phyloP scores from a whole-genome alignment of 23 tunicate genomes.

The Styela clava region DNA sequence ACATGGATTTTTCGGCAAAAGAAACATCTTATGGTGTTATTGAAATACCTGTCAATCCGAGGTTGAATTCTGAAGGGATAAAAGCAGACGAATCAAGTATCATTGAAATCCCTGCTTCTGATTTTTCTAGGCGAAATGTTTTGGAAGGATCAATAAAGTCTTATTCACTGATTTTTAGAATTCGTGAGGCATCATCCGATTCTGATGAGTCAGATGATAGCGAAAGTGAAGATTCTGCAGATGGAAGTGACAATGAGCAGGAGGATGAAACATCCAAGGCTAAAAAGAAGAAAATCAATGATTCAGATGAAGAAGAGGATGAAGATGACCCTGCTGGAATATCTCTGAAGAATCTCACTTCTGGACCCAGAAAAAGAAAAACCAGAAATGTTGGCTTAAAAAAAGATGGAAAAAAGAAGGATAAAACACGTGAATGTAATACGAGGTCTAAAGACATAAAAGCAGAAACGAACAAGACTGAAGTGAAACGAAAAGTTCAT shows the following conservation, averaged over 20 bases:
- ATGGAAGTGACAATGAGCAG: conserved; percentile 5
- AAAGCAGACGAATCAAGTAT: not conserved
- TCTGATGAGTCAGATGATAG: conserved; percentile 19
- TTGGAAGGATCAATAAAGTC: conserved; percentile 4
- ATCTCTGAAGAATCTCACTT: conserved; percentile 61
- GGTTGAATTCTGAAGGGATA: not conserved
- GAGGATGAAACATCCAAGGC: not conserved
- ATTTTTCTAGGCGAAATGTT: not conserved
- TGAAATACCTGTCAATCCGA: conserved; percentile 75
- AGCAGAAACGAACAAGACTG: not conserved
- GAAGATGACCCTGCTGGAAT: conserved; percentile 84
- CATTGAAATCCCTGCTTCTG: conserved; percentile 16
- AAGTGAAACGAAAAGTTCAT: not conserved
- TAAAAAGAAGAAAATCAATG: not conserved
- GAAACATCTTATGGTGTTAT: conserved; percentile 42
- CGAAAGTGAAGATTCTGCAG: conserved; percentile 7
- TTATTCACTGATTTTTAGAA: not conserved
- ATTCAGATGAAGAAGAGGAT: conserved; percentile 31
- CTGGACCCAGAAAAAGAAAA: conserved; percentile 45
- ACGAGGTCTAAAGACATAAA: conserved; percentile 3
- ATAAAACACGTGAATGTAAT: not conserved
- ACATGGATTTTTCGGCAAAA: conserved; percentile 29
- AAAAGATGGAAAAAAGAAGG: conserved; percentile 1
- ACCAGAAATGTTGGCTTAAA: conserved; percentile 1
- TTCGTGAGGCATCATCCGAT: conserved; percentile 16